Percentiles rank a stretch among this genome's conserved stretches.
Evolutionary conservation across 1,140 invertebrate species (phyloP).

Genomic region (Papilio aristodemus): DNA sequence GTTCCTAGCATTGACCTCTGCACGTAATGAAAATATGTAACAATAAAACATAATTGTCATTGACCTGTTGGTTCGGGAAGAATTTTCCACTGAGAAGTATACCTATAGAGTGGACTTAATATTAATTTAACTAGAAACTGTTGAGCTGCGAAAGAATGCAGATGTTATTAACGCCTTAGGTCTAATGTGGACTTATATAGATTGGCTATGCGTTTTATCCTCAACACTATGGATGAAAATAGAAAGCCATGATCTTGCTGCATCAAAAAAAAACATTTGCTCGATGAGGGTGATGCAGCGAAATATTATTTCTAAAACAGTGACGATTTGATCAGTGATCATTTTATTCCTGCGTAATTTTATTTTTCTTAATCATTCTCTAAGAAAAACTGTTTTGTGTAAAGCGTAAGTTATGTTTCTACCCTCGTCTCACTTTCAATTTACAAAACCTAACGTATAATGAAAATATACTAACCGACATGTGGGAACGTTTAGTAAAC

Average conservation of each 20-base stretch:
- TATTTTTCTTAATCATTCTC: too few species aligned
- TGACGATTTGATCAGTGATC: background rate
- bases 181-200: too few species aligned
- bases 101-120: too few species aligned
- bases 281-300: background rate
- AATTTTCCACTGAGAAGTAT: background rate
- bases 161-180: too few species aligned
- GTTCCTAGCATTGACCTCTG: conserved; percentile 69
- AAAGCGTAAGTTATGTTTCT: too few species aligned
- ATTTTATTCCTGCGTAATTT: too few species aligned
- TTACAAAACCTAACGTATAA: background rate
- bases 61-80: background rate
- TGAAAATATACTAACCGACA: background rate
- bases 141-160: too few species aligned
- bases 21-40: conserved; percentile 16
- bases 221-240: too few species aligned
- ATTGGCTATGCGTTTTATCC: too few species aligned
- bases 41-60: conserved; percentile 19
- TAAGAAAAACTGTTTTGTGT: too few species aligned
- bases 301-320: background rate
- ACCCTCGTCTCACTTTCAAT: background rate
- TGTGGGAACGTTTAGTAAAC: conserved; percentile 7
- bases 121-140: too few species aligned
- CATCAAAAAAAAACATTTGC: background rate
- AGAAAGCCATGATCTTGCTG: too few species aligned